Conservation (phyloP, 2,888 invertebrate species). For the Xestia xanthographa region DNA sequence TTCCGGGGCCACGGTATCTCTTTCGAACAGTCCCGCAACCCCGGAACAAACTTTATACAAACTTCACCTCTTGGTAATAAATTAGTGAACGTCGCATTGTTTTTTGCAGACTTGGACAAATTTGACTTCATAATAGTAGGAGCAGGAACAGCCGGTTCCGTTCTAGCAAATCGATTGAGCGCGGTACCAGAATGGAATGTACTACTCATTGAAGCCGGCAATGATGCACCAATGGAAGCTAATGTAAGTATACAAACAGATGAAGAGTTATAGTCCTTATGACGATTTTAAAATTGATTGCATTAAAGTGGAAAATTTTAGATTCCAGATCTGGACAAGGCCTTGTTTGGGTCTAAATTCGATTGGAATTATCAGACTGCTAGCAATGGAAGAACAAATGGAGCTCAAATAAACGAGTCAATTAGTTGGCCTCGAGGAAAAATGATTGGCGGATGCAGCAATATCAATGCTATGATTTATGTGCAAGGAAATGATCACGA, state of each 20-base stretch:
- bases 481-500: slow-evolving; percentile 87
- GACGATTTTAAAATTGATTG: neutral
- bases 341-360: slow-evolving; percentile 80
- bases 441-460: slow-evolving; percentile 90
- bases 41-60: neutral
- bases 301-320: neutral
- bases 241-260: slow-evolving; percentile 12
- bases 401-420: slow-evolving; percentile 88
- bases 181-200: slow-evolving; percentile 74
- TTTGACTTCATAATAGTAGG: slow-evolving; percentile 75
- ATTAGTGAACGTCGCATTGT: neutral
- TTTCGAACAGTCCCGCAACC: too few species aligned
- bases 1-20: too few species aligned
- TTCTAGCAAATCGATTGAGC: slow-evolving; percentile 72
- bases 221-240: slow-evolving; percentile 46
- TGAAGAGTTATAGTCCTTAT: neutral
- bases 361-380: slow-evolving; percentile 96
- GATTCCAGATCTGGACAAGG: slow-evolving; percentile 12
- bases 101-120: slow-evolving; percentile 57
- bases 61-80: neutral
- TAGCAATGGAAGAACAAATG: slow-evolving; percentile 92
- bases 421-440: slow-evolving; percentile 91
- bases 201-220: slow-evolving; percentile 89
- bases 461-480: slow-evolving; percentile 91
- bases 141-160: slow-evolving; percentile 73